Conservation (phyloP, 2,888 invertebrate genomes). For the Zaprionus bogoriensis region DNA sequence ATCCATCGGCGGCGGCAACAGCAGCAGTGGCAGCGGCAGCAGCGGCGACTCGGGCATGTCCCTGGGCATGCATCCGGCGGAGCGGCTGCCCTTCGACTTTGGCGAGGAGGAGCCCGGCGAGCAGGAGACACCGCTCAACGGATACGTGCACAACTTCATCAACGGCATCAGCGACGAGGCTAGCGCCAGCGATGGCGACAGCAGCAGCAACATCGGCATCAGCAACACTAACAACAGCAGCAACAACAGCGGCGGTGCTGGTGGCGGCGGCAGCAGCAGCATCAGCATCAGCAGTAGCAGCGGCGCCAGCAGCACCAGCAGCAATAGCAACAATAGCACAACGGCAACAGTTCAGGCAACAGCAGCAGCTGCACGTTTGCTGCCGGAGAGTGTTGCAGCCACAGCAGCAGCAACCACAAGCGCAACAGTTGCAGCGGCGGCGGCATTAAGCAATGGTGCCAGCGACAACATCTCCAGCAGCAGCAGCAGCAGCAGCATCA, state of each 20-base stretch:
- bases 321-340: constrained; percentile 11
- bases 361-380: not conserved
- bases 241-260: not conserved
- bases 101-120: constrained; percentile 79
- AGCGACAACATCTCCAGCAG: not conserved
- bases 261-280: constrained; percentile 6
- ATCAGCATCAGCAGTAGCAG: constrained; percentile 2
- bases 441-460: constrained; percentile 7
- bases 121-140: constrained; percentile 80
- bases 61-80: constrained; percentile 49
- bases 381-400: constrained; percentile 5
- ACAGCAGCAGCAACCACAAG: constrained; percentile 12
- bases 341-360: not conserved
- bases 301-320: not conserved
- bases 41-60: constrained; percentile 60
- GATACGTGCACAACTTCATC: constrained; percentile 81
- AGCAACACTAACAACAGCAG: not conserved
- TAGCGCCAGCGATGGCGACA: constrained; percentile 57
- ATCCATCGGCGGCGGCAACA: constrained; percentile 9
- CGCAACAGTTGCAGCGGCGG: not conserved
- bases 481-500: constrained; percentile 15
- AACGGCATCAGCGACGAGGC: constrained; percentile 81
- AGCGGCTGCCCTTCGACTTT: constrained; percentile 78
- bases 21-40: not conserved
- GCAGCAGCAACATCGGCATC: not conserved